phyloP scores from a whole-genome alignment of 2,888 invertebrate species.

The Drosophila pseudotalamancana region DNA sequence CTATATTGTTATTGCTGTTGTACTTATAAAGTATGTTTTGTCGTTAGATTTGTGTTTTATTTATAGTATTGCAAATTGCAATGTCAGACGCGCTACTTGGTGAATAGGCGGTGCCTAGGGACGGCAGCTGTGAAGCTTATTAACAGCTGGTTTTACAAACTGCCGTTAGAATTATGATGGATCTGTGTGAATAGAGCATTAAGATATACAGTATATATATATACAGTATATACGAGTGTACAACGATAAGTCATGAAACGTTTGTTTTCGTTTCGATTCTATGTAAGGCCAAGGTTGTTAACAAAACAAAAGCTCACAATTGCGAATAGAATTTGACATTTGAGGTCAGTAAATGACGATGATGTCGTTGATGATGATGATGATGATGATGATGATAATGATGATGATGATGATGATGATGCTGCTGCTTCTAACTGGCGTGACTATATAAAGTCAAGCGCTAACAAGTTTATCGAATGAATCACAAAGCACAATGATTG shows the following conservation, averaged over 20 bases:
- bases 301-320: conserved; percentile 61
- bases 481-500: conserved; percentile 27
- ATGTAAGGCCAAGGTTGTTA: conserved; percentile 79
- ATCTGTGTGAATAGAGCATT: conserved; percentile 34
- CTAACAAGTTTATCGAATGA: conserved; percentile 41
- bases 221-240: not conserved
- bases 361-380: conserved; percentile 18
- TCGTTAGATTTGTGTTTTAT: conserved; percentile 51
- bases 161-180: conserved; percentile 60
- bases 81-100: conserved; percentile 52
- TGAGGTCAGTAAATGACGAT: conserved; percentile 69
- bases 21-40: conserved; percentile 44
- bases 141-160: conserved; percentile 53
- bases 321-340: conserved; percentile 61
- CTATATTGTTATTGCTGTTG: conserved; percentile 50
- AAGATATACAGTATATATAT: conserved; percentile 9
- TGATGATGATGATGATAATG: conserved; percentile 23
- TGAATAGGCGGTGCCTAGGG: conserved; percentile 23
- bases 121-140: conserved; percentile 16
- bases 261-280: conserved; percentile 61
- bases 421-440: conserved; percentile 32
- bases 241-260: conserved; percentile 30
- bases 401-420: conserved; percentile 23
- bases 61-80: conserved; percentile 71
- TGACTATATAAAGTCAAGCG: conserved; percentile 69